Evolutionary conservation across 2,888 invertebrate genomes (phyloP), one percentile per base, ranked within the genome.

Genomic region (Ellobium chinense): DNA sequence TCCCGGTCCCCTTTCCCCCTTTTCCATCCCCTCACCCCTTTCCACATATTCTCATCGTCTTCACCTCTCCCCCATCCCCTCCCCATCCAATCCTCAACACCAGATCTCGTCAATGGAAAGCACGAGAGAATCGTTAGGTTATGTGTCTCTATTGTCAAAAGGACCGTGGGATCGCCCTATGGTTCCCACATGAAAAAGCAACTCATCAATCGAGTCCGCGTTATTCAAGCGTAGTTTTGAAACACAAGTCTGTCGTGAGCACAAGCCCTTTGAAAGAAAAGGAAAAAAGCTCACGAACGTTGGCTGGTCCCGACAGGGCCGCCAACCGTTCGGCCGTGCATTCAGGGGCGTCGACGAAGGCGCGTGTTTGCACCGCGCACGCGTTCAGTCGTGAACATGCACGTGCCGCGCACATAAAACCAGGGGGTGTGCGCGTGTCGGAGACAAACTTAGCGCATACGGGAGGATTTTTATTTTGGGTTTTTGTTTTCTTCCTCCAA

Each of bases 331-430:
- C 66, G 65, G 34, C 24, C 76, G 24, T 54, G 66, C 66, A 66
- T 56, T 76, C 76, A 34, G 31, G 56, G 7, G 18, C 34, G 63
- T 54, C n/a, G 62, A 46, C 39, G 54, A 54, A 34, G 78, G 46
- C 46, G 70, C 34, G 31, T 78, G 78, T 62, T 69, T 78, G 78
- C 62, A 60, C 69, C 78, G 29, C 69, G 78, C 78, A 70, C 70
- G 70, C 70, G 78, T 29, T 68, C 29, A 37, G 37, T 70, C 46
- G 31, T 27, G 63, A 46, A 27, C 27, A 69, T 27, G 39, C 78
- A 70, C 78, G 78, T 70, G 78, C n/a, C 69, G 24, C 12, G 31
- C 69, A 24, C 21, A 36, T 36, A 54, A 76, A 76, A 14, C n/a
- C 58, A 34, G 58, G 34, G 21, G 58, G 72, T 34, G 36, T 24